phyloP scores from a whole-genome alignment of 2,113 vertebrate species.

The Lutjanus erythropterus region DNA sequence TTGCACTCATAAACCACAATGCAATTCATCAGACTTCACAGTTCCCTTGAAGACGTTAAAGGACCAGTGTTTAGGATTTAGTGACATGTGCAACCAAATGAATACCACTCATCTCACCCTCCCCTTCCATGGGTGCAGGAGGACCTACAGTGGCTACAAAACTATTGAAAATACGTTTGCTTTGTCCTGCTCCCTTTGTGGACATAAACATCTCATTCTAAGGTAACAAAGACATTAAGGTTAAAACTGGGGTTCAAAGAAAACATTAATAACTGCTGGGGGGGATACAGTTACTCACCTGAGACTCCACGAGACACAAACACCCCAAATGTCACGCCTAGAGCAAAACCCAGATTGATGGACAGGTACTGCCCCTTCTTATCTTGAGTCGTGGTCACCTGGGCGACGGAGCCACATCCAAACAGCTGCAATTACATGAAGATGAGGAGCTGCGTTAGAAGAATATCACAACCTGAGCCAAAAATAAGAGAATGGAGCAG shows the following conservation, averaged over 20 bases:
- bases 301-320: slow-evolving; percentile 87
- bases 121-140: no score
- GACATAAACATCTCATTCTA: no score
- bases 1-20: no score
- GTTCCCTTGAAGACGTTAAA: neutral
- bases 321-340: slow-evolving; percentile 85
- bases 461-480: neutral
- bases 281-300: slow-evolving; percentile 65
- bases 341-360: slow-evolving; percentile 83
- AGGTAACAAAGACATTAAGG: neutral
- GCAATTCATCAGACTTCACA: no score
- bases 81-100: no score
- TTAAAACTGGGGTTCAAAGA: neutral
- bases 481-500: neutral
- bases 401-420: slow-evolving; percentile 84
- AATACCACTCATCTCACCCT: no score
- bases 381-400: slow-evolving; percentile 83
- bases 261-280: neutral
- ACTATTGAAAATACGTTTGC: no score
- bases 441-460: neutral
- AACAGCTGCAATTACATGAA: slow-evolving; percentile 82
- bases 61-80: no score
- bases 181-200: no score
- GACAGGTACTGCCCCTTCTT: slow-evolving; percentile 86
- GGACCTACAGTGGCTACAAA: no score